A percentile compares a stretch with the other conserved stretches of the same genome.
Conservation (phyloP, 2,888 invertebrate genomes). For the Nezara viridula region DNA sequence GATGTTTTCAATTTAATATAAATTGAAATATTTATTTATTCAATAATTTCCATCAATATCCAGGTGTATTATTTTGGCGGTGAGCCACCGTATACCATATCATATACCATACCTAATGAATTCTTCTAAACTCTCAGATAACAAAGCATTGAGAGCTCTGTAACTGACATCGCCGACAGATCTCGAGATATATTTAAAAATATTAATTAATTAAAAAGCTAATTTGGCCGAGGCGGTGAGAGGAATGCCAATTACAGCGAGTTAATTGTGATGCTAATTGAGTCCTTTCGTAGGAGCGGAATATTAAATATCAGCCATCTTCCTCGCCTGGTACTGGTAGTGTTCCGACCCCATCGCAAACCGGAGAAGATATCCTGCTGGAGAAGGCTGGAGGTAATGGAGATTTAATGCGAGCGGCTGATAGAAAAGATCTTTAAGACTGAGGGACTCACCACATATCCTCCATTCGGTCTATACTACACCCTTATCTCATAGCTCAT, state of each 20-base stretch:
- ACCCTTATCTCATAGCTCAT: too few relatives aligned
- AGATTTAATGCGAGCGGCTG: background rate
- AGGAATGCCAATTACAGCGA: background rate
- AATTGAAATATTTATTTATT: too few relatives aligned
- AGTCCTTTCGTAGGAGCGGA: background rate
- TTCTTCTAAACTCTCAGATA: too few relatives aligned
- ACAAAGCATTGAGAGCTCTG: background rate
- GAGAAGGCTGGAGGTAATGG: background rate
- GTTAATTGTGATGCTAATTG: background rate
- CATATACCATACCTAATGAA: too few relatives aligned
- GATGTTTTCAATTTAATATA: too few relatives aligned
- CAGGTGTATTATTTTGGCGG: too few relatives aligned
- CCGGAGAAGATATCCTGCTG: background rate
- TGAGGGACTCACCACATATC: too few relatives aligned
- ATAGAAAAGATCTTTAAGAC: background rate
- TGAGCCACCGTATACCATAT: too few relatives aligned
- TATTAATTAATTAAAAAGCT: constrained; percentile 7
- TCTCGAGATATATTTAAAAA: background rate
- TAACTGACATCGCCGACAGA: background rate
- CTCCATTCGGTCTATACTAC: too few relatives aligned
- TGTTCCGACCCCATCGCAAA: background rate
- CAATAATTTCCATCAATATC: too few relatives aligned
- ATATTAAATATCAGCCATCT: background rate
- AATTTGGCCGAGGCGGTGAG: background rate
- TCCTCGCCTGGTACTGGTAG: background rate